Evolutionary conservation across 2,113 vertebrate species (phyloP), one percentile per base, ranked within the genome.

Genomic region (Hystrix brachyura): DNA sequence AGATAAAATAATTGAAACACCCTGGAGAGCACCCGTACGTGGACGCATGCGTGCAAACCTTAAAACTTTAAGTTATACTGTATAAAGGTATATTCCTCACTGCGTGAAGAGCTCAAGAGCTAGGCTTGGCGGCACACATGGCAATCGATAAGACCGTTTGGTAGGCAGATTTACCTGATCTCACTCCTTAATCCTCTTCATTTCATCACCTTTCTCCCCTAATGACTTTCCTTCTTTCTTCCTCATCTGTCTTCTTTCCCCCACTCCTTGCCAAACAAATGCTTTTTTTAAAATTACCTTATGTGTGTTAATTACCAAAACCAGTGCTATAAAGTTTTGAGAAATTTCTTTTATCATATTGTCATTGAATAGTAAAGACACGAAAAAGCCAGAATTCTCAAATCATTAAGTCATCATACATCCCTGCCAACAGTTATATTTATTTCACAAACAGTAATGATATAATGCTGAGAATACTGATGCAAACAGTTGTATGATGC

Each of bases 291-390:
- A 38, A 81, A 38, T 48, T 60, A 59, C 48, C 3, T 18, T 65
- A 59, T 85, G 48, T 57, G 34, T 87, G 29, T 13, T 55, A 59
- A 43, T 82, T 5, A 82, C 74, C n/a, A 67, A 78, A 23, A 60
- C 12, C 38, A 46, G 19, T 94, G 65, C 1, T 67, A 60, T 51
- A 67, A 43, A 43, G 34, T n/a, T 76, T 69, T 13, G 60, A 91
- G 51, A 53, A 46, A 91, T 87, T 81, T 43, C n/a, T 76, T 82
- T 65, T 57, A 51, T 60, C 62, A 27, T 87, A 23, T 71, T 53
- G 32, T 64, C 32, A 65, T 38, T 87, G 51, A 90, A 59, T 25
- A 60, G 34, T 3, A 59, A 87, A 82, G 10, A 64, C 53, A 59
- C 6, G 65, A 29, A 19, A 15, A 53, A 90, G 38, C 1, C 80